These are phyloP conservation scores for Myodes glareolus DNA, from an alignment of 2,113 vertebrate genomes.

Conservation along the genomic window DNA sequence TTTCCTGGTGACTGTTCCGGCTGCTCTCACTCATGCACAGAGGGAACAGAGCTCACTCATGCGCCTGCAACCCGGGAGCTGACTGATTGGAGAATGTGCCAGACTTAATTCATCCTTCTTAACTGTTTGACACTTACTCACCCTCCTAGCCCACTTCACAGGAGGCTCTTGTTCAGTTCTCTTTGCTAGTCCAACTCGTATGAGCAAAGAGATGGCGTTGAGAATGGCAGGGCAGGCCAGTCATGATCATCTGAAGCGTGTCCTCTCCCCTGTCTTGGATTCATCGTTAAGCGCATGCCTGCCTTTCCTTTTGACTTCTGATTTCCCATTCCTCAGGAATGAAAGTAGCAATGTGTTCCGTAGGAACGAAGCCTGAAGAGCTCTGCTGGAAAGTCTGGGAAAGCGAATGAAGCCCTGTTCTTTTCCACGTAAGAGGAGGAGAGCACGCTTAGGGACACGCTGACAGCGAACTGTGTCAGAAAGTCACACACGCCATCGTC, in stretches of 20 bases:
- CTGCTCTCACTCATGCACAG: too few relatives aligned
- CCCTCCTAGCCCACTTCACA: background rate
- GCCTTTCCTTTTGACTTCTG: background rate
- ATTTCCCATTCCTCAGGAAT: rapidly evolving
- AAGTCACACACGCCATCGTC: background rate
- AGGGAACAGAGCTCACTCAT: background rate
- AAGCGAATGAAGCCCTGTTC: too few relatives aligned
- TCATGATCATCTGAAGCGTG: rapidly evolving
- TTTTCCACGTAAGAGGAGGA: background rate
- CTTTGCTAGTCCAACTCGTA: background rate
- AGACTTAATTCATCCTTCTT: background rate
- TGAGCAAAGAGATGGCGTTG: too few relatives aligned
- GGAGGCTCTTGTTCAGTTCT: background rate
- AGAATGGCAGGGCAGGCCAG: background rate
- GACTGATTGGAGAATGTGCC: rapidly evolving
- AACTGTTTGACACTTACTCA: background rate
- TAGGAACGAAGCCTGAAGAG: too few relatives aligned
- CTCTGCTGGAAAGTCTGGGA: rapidly evolving
- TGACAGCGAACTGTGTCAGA: background rate
- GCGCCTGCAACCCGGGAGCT: background rate
- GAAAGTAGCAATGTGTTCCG: too few relatives aligned
- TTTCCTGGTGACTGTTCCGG: background rate
- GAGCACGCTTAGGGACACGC: background rate
- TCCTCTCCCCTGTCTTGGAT: too few relatives aligned
- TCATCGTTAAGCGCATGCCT: rapidly evolving